Percentiles rank a stretch among this genome's conserved stretches.
phyloP scores from a whole-genome alignment of 2,113 vertebrate genomes.

The Hemiscyllium ocellatum region DNA sequence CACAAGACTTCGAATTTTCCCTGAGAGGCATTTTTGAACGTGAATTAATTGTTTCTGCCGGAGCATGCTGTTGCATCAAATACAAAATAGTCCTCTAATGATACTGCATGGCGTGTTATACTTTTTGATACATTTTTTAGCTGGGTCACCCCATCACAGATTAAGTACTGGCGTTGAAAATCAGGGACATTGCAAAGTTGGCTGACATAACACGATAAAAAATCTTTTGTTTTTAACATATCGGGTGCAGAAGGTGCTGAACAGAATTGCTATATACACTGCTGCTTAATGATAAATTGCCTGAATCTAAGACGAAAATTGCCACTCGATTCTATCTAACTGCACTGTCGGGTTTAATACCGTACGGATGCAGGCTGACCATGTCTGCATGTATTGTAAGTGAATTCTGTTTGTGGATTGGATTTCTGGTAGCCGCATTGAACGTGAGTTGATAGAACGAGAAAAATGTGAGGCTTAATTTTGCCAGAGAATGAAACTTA shows the following conservation, averaged over 20 bases:
- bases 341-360: not conserved
- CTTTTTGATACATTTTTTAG: not conserved
- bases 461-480: not conserved
- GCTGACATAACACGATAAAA: not conserved
- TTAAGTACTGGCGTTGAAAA: not conserved
- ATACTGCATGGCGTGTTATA: not conserved
- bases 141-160: not conserved
- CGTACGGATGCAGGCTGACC: not conserved
- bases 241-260: not conserved
- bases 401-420: not conserved
- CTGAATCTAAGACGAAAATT: not conserved
- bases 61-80: slow-evolving; percentile 27
- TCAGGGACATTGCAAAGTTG: not conserved
- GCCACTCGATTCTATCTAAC: not conserved
- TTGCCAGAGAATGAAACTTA: not conserved
- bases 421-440: not conserved
- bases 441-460: not conserved
- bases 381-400: not conserved
- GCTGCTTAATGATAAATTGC: not conserved
- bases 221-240: not conserved
- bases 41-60: not conserved
- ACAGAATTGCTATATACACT: not conserved
- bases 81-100: slow-evolving; percentile 11
- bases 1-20: not conserved
- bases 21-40: not conserved